A percentile compares a stretch with the other conserved stretches of the same genome.
These are phyloP conservation scores for Melanotaenia duboulayi DNA, from an alignment of 2,113 vertebrate species.

Conservation along the genomic window DNA sequence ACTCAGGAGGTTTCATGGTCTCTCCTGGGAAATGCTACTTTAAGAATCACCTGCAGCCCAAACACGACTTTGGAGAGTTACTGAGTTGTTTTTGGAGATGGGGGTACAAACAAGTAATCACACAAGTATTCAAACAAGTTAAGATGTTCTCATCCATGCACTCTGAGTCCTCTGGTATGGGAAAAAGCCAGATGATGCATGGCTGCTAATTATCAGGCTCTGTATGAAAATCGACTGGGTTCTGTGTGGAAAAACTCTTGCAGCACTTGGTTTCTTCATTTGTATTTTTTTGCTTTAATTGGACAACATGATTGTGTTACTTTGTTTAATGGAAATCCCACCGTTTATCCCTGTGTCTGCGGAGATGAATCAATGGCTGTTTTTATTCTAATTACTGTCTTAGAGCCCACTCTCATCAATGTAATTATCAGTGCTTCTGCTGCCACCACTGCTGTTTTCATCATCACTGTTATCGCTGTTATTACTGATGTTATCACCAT, in stretches of 20 bases:
- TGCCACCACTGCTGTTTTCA: conserved; percentile 53
- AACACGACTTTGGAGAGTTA: conserved; percentile 69
- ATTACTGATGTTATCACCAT: conserved; percentile 60
- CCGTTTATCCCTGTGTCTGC: conserved; percentile 61
- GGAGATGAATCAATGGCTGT: conserved; percentile 71
- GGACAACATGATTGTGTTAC: conserved; percentile 73
- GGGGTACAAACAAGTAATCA: conserved; percentile 77
- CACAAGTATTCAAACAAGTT: conserved; percentile 43
- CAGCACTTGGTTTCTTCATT: conserved; percentile 61
- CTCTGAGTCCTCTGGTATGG: conserved; percentile 36
- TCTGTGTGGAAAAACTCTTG: conserved; percentile 42
- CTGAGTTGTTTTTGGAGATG: conserved; percentile 69
- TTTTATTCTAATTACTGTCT: conserved; percentile 72
- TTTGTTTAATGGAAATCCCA: conserved; percentile 68
- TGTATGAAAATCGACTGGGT: conserved; percentile 63
- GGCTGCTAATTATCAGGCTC: conserved; percentile 71
- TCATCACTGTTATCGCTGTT: conserved; percentile 56
- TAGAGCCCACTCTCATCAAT: conserved; percentile 60
- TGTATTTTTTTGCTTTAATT: conserved; percentile 71
- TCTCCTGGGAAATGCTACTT: conserved; percentile 77
- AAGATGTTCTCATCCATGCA: conserved; percentile 3
- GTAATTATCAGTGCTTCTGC: conserved; percentile 67
- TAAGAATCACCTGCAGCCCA: conserved; percentile 81
- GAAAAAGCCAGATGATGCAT: conserved; percentile 60
- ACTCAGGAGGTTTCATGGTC: conserved; percentile 59